phyloP scores from a whole-genome alignment of 2,888 invertebrate genomes.

The Lathronympha strigana region DNA sequence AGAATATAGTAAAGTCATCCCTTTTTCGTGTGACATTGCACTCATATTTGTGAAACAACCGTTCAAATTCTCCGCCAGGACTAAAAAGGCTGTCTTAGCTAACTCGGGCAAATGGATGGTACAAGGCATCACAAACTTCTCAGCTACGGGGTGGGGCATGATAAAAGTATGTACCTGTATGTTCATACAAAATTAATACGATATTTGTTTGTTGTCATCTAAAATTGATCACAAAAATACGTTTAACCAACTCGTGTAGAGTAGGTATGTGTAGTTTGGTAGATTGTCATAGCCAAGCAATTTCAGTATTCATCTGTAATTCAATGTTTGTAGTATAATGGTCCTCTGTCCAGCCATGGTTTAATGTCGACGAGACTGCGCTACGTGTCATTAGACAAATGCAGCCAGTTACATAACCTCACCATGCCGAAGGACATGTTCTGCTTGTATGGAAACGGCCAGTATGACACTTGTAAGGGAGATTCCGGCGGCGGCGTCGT shows the following conservation, averaged over 20 bases:
- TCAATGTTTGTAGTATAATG: constrained; percentile 57
- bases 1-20: constrained; percentile 56
- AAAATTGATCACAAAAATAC: too few species aligned
- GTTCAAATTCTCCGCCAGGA: constrained; percentile 44
- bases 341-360: constrained; percentile 57
- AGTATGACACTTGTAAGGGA: constrained; percentile 66
- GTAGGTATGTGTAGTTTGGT: too few species aligned
- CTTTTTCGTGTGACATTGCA: constrained; percentile 67
- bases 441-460: constrained; percentile 68
- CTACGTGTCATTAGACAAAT: constrained; percentile 54
- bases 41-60: constrained; percentile 57
- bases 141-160: constrained; percentile 68
- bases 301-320: not conserved
- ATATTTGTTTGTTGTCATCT: too few species aligned
- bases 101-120: constrained; percentile 60
- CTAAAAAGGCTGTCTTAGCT: constrained; percentile 57
- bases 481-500: constrained; percentile 72
- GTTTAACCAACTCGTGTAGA: too few species aligned
- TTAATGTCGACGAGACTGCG: constrained; percentile 58
- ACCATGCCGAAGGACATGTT: constrained; percentile 65
- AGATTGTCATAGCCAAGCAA: too few species aligned
- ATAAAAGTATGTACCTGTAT: constrained; percentile 56
- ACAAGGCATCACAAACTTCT: constrained; percentile 50
- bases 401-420: constrained; percentile 55
- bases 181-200: too few species aligned